Evolutionary conservation across 2,113 vertebrate species (phyloP).

Genomic region (Neolamprologus kungweensis): DNA sequence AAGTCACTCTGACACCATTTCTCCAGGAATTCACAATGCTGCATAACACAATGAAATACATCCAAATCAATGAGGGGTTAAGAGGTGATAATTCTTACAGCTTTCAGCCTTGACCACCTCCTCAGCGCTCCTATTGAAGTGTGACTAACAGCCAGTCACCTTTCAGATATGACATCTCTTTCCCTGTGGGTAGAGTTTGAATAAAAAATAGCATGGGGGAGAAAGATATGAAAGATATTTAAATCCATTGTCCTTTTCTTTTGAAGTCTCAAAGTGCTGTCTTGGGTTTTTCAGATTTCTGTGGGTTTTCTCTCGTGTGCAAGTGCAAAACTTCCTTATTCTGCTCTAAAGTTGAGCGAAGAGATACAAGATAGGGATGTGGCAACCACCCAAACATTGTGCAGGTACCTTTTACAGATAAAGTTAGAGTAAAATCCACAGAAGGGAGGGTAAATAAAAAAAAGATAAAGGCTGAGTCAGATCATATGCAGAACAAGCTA

Average conservation of each 20-base stretch:
- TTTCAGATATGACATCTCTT: slow-evolving; percentile 28
- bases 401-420: slow-evolving; percentile 40
- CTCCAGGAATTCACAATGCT: slow-evolving; percentile 32
- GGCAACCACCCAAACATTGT: slow-evolving; percentile 20
- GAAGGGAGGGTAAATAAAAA: not conserved
- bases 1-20: slow-evolving; percentile 40
- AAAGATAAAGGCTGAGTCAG: slow-evolving; percentile 27
- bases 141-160: slow-evolving; percentile 31
- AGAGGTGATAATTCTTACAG: slow-evolving; percentile 40
- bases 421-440: slow-evolving; percentile 18
- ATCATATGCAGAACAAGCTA: slow-evolving; percentile 2
- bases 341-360: slow-evolving; percentile 33
- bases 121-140: slow-evolving; percentile 9
- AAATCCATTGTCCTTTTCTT: slow-evolving; percentile 42
- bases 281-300: slow-evolving; percentile 31
- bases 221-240: slow-evolving; percentile 30
- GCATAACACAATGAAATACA: slow-evolving; percentile 32
- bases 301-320: slow-evolving; percentile 36
- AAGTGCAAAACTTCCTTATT: slow-evolving; percentile 37
- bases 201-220: not conserved
- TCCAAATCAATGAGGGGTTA: slow-evolving; percentile 52
- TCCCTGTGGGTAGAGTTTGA: not conserved
- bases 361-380: slow-evolving; percentile 10
- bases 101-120: slow-evolving; percentile 30
- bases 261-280: slow-evolving; percentile 49